phyloP scores from a whole-genome alignment of 2,797 vertebrate species.

The Neostethus bicornis region DNA sequence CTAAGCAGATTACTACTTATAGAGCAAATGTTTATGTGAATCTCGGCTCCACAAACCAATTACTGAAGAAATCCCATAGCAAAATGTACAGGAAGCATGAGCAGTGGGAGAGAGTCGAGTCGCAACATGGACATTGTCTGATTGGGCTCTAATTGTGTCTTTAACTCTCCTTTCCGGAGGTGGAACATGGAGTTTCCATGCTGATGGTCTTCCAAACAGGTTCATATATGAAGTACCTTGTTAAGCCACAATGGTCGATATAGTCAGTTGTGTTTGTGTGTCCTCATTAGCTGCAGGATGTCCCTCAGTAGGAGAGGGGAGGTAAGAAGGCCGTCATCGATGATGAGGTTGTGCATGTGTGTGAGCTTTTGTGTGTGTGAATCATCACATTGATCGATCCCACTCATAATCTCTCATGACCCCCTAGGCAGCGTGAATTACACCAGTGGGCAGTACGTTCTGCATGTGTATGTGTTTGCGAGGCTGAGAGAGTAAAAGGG shows the following conservation, averaged over 20 bases:
- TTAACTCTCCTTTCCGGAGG: conserved; percentile 61
- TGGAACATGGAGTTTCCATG: conserved; percentile 45
- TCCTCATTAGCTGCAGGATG: conserved; percentile 84
- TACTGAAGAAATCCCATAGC: neutral
- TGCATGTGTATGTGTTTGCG: conserved; percentile 51
- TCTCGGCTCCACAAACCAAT: neutral
- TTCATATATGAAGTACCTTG: conserved; percentile 76
- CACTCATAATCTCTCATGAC: conserved; percentile 81
- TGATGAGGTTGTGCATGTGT: conserved; percentile 69
- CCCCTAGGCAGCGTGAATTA: conserved; percentile 78
- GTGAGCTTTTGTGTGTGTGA: conserved; percentile 68
- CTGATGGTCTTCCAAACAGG: conserved; percentile 66
- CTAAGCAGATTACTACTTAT: neutral
- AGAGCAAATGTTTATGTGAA: neutral
- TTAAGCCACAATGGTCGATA: conserved; percentile 77
- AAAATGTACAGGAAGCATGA: conserved; percentile 32
- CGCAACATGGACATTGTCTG: conserved; percentile 33
- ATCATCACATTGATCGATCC: conserved; percentile 82
- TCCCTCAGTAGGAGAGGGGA: conserved; percentile 78
- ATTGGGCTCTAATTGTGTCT: conserved; percentile 68
- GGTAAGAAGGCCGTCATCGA: conserved; percentile 77
- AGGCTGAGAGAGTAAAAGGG: conserved; percentile 46
- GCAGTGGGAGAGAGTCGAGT: conserved; percentile 35
- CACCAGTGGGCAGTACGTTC: conserved; percentile 72
- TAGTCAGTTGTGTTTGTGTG: conserved; percentile 71